These are phyloP conservation scores for Scaptomyza parva DNA, from an alignment of 2,888 invertebrate genomes.

Conservation along the genomic window DNA sequence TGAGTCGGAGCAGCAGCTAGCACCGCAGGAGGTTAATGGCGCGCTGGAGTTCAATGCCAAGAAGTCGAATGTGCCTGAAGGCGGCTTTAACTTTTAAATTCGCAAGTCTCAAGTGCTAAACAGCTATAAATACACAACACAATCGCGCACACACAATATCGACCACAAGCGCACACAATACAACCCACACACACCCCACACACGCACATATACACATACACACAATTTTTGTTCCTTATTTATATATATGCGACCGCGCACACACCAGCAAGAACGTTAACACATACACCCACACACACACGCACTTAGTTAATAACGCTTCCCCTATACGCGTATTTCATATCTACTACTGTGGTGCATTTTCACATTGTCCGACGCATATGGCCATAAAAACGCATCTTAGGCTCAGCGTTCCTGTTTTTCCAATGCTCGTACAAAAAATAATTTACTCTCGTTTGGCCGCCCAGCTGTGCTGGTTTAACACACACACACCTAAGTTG, in stretches of 20 bases:
- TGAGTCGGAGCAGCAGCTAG: constrained; percentile 76
- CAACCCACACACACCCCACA: constrained; percentile 2
- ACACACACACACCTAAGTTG: not conserved
- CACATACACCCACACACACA: constrained; percentile 1
- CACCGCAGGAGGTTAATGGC: constrained; percentile 82
- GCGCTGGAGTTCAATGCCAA: constrained; percentile 81
- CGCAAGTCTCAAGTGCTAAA: constrained; percentile 13
- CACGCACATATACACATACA: not conserved
- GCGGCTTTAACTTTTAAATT: constrained; percentile 82
- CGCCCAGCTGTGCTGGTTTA: constrained; percentile 39
- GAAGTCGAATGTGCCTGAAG: constrained; percentile 80
- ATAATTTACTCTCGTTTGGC: not conserved
- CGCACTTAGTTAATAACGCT: not conserved
- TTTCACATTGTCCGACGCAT: constrained; percentile 28
- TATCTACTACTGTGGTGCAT: constrained; percentile 12
- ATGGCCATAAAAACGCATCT: constrained; percentile 60
- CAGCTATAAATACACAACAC: constrained; percentile 14
- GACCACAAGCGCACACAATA: constrained; percentile 1
- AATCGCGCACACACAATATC: constrained; percentile 1
- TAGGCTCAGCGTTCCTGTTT: constrained; percentile 18
- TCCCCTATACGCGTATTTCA: not conserved
- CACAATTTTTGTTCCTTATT: not conserved
- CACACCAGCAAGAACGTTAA: constrained; percentile 1
- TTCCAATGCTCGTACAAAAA: not conserved
- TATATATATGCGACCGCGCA: not conserved